Base-by-base conservation (phyloP, 2,113 vertebrate genomes). In the Mesocricetus auratus region DNA sequence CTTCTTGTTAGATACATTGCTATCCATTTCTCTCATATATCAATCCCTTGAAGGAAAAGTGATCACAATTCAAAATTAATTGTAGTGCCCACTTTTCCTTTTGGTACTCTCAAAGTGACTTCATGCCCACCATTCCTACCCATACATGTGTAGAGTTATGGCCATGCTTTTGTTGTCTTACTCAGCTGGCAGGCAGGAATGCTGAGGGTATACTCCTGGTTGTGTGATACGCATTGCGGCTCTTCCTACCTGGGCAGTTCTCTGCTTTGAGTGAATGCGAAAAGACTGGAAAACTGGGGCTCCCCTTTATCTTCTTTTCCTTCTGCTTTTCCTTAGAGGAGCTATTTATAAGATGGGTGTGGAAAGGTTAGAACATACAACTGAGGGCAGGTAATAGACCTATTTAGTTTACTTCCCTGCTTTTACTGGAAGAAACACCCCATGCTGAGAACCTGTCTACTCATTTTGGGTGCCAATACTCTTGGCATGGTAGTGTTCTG, bases 121-220 rank as follows among this genome's bases (percentile, higher is more conserved):
- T 33, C 36, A 39, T 64, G 11, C n/a, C 85, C 62, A 50, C 29
- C 39, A 73, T 73, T 12, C 47, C 79, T 45, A 53, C 33, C 33
- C 7, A 31, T 21, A 2, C 24, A 71, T 17, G 6, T 79, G 64
- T 73, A 68, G 73, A 86, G 33, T 47, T 3, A 8, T 31, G 36
- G 33, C 5, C 9, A 6, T 64, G 10, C 33, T 29, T 75, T 33
- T 33, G 31, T 7, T 36, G 47, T 26, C 22, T 87, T 71, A 36
- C 3, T 0, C 3, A 36, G 64, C 4, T 74, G 31, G 0, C 11
- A 1, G 7, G 26, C 16, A 19, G 26, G 2, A 5, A 0, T 11
- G 19, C 13, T 69, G 17, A 62, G 22, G 39, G 62, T n/a, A 56
- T 1, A 16, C 45, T 47, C 17, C 1, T 21, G 19, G 31, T 60